phyloP scores from a whole-genome alignment of 2,113 vertebrate genomes.

The Rhynchopsitta pachyrhyncha region DNA sequence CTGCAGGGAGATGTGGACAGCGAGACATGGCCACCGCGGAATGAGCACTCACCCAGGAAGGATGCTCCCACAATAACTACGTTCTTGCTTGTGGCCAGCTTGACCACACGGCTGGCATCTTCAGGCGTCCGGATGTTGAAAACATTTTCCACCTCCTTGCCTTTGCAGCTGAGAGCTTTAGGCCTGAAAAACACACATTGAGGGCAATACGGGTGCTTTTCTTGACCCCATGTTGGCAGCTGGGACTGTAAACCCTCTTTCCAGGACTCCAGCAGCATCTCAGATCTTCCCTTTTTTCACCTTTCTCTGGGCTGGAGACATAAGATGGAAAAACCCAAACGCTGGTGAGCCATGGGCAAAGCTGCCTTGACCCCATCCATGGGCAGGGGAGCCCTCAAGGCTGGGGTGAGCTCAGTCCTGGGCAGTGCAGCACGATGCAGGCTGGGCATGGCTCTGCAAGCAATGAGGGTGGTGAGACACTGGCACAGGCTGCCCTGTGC shows the following conservation, averaged over 20 bases:
- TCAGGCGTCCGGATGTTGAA: slow-evolving; percentile 90
- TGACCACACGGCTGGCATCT: slow-evolving; percentile 90
- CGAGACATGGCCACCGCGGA: fast-evolving
- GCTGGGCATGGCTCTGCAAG: not conserved
- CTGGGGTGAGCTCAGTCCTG: not conserved
- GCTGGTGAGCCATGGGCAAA: not conserved
- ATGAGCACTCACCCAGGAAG: slow-evolving; percentile 84
- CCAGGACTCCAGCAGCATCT: not conserved
- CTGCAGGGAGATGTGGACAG: not conserved
- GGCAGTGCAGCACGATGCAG: fast-evolving
- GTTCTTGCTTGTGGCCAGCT: slow-evolving; percentile 90
- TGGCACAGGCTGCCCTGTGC: not conserved
- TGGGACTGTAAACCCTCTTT: not conserved
- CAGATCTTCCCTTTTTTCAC: not conserved
- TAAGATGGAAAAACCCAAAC: not conserved
- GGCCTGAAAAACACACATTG: slow-evolving; percentile 75
- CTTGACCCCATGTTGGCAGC: not conserved
- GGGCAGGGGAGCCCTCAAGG: fast-evolving
- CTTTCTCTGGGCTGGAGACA: not conserved
- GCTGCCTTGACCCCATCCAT: fast-evolving
- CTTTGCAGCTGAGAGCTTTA: slow-evolving; percentile 91
- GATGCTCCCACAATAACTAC: slow-evolving; percentile 93
- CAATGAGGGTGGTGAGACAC: not conserved
- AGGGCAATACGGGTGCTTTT: not conserved
- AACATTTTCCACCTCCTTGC: slow-evolving; percentile 90